Conservation (phyloP, 1,140 invertebrate genomes). For the Drosophila ohnishii region DNA sequence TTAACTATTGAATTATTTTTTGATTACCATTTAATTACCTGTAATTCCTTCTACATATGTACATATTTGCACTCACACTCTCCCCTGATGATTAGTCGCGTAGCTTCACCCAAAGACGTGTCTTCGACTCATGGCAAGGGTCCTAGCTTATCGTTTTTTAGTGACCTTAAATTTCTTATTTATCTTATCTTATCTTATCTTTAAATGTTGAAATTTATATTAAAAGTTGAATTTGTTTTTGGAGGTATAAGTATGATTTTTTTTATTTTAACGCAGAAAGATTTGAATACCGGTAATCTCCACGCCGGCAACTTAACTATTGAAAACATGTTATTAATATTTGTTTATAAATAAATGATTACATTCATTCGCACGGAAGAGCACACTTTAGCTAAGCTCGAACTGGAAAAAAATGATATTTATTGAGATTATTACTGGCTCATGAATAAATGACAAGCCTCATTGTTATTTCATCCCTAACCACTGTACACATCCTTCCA, state of each 20-base stretch:
- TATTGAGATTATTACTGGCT: constrained; percentile 37
- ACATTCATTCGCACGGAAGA: neutral
- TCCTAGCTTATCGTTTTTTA: neutral
- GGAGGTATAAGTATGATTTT: no score
- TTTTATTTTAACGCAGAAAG: neutral
- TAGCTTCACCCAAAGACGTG: neutral
- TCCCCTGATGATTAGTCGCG: neutral
- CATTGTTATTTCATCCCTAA: constrained; percentile 28
- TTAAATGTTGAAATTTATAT: neutral
- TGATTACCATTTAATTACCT: neutral
- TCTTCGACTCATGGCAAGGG: no score
- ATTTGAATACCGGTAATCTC: neutral
- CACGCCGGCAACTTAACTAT: neutral
- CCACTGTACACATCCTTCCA: constrained; percentile 21
- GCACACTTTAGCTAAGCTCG: constrained; percentile 3
- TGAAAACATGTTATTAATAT: neutral
- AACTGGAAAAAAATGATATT: constrained; percentile 24
- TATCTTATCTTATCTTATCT: neutral
- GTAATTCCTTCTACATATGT: neutral
- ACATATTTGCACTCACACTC: no score
- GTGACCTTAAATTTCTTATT: neutral
- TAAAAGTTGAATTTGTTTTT: neutral
- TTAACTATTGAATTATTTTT: no score
- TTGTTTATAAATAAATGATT: constrained; percentile 26
- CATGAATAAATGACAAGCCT: constrained; percentile 34